Evolutionary conservation across 2,888 invertebrate species (phyloP), one percentile per base, ranked within the genome.

Genomic region (Xestia xanthographa): DNA sequence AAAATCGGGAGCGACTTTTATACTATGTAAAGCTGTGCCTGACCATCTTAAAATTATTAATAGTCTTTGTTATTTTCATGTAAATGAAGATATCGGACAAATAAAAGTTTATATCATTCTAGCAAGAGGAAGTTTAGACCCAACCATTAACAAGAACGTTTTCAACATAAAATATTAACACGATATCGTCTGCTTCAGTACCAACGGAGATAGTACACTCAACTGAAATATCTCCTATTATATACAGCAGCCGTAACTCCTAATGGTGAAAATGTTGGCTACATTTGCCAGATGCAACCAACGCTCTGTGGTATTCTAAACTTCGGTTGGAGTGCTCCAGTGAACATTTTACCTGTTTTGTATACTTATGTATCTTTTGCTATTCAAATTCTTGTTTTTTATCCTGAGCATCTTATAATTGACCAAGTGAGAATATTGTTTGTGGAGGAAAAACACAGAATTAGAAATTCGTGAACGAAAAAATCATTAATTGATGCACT

Each of bases 221-320:
- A n/a, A n/a, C n/a, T n/a, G n/a, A n/a, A n/a, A 71, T 77, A 58
- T 72, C 67, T 58, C n/a, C 14, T 68, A n/a, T 50, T 62, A 62
- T 70, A 65, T 66, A 77, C 26, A 71, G 70, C 14, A 71, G 63
- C 48, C 22, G 75, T 73, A 77, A 75, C 65, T 79, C 60, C n/a
- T 72, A 66, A 79, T 65, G 56, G 53, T 62, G 62, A 65, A 72
- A 79, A 69, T 66, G 71, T 63, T 63, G 14, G 58, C 53, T 76
- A 77, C 77, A 75, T 82, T 84, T 79, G 26, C 75, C 77, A 85
- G 85, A 77, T 71, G 72, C 70, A 74, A 22, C 68, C 29, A n/a
- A n/a, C 14, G 41, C 38, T 66, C 60, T 56, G 68, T 29, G 60
- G 48, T 71, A 71, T 72, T 22, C 45, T 50, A 58, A 14, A 38